These are phyloP conservation scores for Circaetus cinerascens DNA, from an alignment of 2,113 vertebrate species.

Conservation along the genomic window DNA sequence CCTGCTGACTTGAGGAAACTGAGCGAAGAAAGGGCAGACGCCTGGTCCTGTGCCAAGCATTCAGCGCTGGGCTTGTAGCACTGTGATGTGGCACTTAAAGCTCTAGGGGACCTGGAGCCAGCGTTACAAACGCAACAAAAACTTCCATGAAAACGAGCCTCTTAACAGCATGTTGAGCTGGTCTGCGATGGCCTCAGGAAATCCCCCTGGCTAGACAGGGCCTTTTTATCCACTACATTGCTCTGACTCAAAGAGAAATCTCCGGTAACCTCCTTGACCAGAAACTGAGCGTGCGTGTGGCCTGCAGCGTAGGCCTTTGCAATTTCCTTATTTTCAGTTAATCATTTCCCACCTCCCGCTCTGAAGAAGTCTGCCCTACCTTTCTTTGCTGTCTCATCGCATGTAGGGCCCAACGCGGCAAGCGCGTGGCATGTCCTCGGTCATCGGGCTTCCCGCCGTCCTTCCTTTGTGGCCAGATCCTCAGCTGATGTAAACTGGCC, in stretches of 20 bases:
- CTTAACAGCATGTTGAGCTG: slow-evolving; percentile 63
- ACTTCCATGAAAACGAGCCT: slow-evolving; percentile 72
- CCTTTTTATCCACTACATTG: slow-evolving; percentile 75
- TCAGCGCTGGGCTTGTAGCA: slow-evolving; percentile 33
- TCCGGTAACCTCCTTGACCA: slow-evolving; percentile 71
- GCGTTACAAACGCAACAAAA: slow-evolving; percentile 72
- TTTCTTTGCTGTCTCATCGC: neutral
- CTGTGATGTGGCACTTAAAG: slow-evolving; percentile 74
- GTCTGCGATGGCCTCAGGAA: slow-evolving; percentile 78
- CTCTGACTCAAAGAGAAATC: slow-evolving; percentile 72
- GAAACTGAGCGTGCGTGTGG: slow-evolving; percentile 46
- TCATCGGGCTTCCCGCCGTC: neutral
- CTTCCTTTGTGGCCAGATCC: neutral
- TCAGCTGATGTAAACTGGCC: neutral
- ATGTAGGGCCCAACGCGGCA: neutral
- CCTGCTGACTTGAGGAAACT: slow-evolving; percentile 34
- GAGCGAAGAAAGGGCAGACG: slow-evolving; percentile 53
- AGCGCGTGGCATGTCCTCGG: rapidly evolving
- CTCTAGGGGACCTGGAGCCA: slow-evolving; percentile 71
- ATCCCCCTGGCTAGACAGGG: slow-evolving; percentile 76
- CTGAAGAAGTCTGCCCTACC: neutral
- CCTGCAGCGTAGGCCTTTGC: slow-evolving; percentile 15
- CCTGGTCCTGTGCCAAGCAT: slow-evolving; percentile 32
- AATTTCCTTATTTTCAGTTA: slow-evolving; percentile 44
- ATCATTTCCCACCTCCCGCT: slow-evolving; percentile 8